Evolutionary conservation across 2,113 vertebrate species (phyloP).

Genomic region (Mastomys natalensis): DNA sequence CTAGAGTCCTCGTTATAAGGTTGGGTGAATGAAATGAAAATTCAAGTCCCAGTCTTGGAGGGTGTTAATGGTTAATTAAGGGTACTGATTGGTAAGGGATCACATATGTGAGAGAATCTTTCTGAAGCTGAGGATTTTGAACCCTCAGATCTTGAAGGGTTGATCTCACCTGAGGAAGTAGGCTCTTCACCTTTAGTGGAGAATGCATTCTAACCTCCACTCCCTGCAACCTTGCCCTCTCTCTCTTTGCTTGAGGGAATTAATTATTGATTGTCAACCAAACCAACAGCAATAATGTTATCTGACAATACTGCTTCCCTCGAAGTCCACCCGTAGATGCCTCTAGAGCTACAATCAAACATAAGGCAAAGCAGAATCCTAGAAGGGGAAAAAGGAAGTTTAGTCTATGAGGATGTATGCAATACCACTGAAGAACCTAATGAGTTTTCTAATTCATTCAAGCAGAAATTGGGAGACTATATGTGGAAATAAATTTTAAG

Average conservation of each 20-base stretch:
- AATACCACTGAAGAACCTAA: not conserved
- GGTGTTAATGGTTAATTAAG: not conserved
- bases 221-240: not conserved
- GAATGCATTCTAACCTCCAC: not conserved
- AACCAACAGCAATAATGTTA: not conserved
- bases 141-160: not conserved
- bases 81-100: not conserved
- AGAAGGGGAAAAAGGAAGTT: not conserved
- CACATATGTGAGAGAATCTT: not conserved
- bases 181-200: not conserved
- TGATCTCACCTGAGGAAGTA: not conserved
- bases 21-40: not conserved
- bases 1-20: not conserved
- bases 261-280: not conserved
- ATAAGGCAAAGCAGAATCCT: not conserved
- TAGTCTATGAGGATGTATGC: not conserved
- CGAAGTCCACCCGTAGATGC: not conserved
- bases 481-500: not conserved
- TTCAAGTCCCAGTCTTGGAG: not conserved
- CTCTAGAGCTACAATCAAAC: not conserved
- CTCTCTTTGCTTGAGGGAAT: not conserved
- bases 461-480: not conserved
- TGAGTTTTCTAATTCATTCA: not conserved
- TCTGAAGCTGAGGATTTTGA: not conserved
- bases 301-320: not conserved